Evolutionary conservation across 2,797 vertebrate species (phyloP), one percentile per base, ranked within the genome.

Genomic region (Typhlichthys subterraneus): DNA sequence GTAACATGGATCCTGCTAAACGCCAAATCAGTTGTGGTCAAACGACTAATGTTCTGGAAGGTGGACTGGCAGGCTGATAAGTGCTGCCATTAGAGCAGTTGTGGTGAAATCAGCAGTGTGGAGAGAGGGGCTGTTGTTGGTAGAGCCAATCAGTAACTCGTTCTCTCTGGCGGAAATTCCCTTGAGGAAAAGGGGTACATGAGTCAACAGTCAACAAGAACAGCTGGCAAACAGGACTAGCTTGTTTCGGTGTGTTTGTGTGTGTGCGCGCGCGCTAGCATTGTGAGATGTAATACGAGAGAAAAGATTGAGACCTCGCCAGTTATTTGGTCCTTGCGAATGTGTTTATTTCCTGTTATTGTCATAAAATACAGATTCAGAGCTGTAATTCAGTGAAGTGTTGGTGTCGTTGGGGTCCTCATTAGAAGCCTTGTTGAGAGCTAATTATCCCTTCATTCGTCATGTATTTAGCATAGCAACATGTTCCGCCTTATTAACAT

Each of bases 391-490:
- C 5, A 7, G 33, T n/a, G 62, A 87, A 81, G 80, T 81, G 84
- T 76, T 59, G 3, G 33, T 73, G 67, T 77, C 77, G 70, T 81
- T 85, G 75, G 65, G 59, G 59, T 13, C 45, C 59, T 59, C 64
- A 80, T 85, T 88, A 89, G 81, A 67, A 69, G 78, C 60, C 81
- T 84, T 74, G 72, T 85, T 88, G 72, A 70, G 48, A 23, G 72
- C 77, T 87, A 86, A 89, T 89, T 87, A 85, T 70, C 70, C 2
- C 2, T 71, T 73, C 79, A 75, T 83, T 77, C 65, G 78, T 87
- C 76, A 66, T 75, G 80, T 79, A 76, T 83, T 88, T 82, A 83
- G 82, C 68, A 71, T 60, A 33, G 66, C 56, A 65, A 74, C 70
- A 75, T 52, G 67, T 80, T 85, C 79, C 72, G 76, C 83, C 81